These are phyloP conservation scores for Ptychochromis oligacanthus DNA, from an alignment of 2,113 vertebrate species.

Conservation along the genomic window DNA sequence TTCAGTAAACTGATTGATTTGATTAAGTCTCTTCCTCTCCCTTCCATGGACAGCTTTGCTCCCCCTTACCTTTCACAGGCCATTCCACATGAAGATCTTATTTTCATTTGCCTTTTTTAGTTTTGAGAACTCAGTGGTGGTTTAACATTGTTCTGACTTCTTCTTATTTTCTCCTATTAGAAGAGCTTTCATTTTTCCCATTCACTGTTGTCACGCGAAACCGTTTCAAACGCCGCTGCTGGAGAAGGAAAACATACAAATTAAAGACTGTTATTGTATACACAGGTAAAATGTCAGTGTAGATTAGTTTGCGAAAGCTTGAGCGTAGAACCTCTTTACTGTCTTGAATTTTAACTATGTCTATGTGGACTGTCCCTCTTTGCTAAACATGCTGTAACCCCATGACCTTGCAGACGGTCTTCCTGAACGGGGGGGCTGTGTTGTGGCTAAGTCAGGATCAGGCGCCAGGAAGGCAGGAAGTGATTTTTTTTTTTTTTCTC, in stretches of 20 bases:
- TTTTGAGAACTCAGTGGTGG: neutral
- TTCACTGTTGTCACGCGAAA: neutral
- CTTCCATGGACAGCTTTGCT: neutral
- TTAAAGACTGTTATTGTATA: neutral
- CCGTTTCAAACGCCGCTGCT: neutral
- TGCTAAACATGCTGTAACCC: constrained; percentile 36
- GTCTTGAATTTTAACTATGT: constrained; percentile 7
- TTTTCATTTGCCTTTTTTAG: neutral
- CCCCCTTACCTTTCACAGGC: neutral
- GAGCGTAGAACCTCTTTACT: neutral
- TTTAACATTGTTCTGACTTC: constrained; percentile 5
- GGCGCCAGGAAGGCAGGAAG: constrained; percentile 73
- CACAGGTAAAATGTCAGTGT: neutral
- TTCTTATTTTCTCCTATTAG: neutral
- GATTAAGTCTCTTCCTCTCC: constrained; percentile 33
- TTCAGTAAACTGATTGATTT: constrained; percentile 42
- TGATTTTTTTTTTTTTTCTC: neutral
- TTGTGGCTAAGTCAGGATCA: constrained; percentile 65
- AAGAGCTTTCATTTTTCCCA: neutral
- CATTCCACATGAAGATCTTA: neutral
- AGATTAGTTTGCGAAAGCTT: neutral
- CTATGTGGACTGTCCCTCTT: neutral
- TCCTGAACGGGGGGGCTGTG: constrained; percentile 42
- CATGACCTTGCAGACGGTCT: constrained; percentile 21
- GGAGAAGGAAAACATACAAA: neutral